Conservation (phyloP, 1,140 invertebrate species). For the Ruditapes philippinarum region DNA sequence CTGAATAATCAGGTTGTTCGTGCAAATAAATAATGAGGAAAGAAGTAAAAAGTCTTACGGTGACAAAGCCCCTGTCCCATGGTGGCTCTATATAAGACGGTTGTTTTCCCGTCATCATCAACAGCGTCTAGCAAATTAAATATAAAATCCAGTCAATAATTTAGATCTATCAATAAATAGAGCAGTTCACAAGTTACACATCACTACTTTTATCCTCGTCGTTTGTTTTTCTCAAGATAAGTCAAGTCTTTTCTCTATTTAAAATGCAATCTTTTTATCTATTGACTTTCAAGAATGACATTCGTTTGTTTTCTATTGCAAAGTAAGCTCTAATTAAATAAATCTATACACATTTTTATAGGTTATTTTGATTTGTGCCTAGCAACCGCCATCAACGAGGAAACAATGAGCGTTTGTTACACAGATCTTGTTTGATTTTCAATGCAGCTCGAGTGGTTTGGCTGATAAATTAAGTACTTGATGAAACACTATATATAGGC, state of each 20-base stretch:
- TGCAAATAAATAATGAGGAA: no score
- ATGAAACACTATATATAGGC: neutral
- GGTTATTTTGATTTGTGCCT: neutral
- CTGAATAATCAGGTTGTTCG: no score
- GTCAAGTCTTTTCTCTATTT: no score
- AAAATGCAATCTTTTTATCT: no score
- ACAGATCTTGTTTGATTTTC: conserved; percentile 34
- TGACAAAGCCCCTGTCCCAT: conserved; percentile 52
- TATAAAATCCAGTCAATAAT: neutral
- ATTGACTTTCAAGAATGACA: neutral
- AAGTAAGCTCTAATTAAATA: neutral
- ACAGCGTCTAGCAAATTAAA: neutral
- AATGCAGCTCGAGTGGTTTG: conserved; percentile 19
- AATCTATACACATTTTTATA: neutral
- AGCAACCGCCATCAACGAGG: neutral
- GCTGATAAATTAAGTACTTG: conserved; percentile 23
- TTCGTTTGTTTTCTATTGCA: neutral
- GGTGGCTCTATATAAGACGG: conserved; percentile 59
- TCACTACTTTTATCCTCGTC: no score
- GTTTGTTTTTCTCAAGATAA: no score
- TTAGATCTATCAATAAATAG: neutral
- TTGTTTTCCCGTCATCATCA: conserved; percentile 30
- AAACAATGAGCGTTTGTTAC: neutral
- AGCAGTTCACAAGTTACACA: neutral
- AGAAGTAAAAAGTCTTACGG: neutral